Evolutionary conservation across 2,888 invertebrate genomes (phyloP), one percentile per base, ranked within the genome.

Genomic region (Nineta flava): DNA sequence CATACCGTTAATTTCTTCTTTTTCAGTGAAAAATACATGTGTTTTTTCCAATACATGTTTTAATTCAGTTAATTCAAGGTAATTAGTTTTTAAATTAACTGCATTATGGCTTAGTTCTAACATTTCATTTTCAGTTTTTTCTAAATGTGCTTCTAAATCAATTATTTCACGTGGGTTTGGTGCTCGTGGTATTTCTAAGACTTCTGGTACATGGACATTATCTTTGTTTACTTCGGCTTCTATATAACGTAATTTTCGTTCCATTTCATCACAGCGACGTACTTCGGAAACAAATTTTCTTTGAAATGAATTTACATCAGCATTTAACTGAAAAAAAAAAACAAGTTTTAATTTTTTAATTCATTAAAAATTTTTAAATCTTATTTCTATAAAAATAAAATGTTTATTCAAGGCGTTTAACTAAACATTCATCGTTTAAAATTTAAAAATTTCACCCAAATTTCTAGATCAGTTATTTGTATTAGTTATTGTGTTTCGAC

Each of bases 101-200:
- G 91, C 90, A 65, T 94, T 96, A 61, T 87, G 85, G 52, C 92
- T 91, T 54, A 97, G 75, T 69, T 96, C 95, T 49, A 88, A 75
- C 56, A 97, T 83, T 67, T 97, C 96, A 57, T 87, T 87, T 67
- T 97, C 96, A 17, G 93, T 86, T 70, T 94, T 93, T 67, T 97
- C 96, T 64, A 96, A 77, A 57, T 92, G 90, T 1, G 88, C 87
- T 78, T 91, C 90, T 56, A 93, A 74, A 65, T 93, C 91, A 58
- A 90, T 87, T 67, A 91, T 88, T 65, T 88, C 90, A 56, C 87
- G 74, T 1, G 85, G 83, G 59, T 81, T 80, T 15, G 85, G 85
- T 4, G 84, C 84, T 55, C 84, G 78, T 1, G 88, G 88, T 35
- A 75, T 73, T 56, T 87, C 87, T 47, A 76, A 77, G 19, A 83